Conservation (phyloP, 2,888 invertebrate genomes). For the Leucophenga montana region DNA sequence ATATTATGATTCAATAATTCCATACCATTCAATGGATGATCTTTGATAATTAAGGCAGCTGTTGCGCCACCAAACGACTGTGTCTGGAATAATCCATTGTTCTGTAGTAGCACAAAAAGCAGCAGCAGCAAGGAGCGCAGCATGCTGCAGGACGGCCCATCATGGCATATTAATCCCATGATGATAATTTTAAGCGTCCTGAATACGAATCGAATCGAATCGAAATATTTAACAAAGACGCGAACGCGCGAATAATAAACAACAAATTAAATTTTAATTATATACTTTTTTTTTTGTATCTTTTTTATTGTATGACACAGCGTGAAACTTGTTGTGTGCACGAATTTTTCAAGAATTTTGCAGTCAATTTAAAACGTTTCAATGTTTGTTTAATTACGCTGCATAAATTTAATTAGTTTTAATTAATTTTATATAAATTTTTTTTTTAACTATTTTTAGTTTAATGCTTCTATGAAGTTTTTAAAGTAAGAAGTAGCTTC, state of each 20-base stretch:
- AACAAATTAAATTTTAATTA: constrained; percentile 4
- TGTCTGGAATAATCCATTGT: background rate
- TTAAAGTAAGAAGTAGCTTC: too few species aligned
- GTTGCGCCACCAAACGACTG: background rate
- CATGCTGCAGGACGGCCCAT: background rate
- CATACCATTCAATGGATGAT: constrained; percentile 9
- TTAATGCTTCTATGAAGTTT: too few species aligned
- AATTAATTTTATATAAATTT: too few species aligned
- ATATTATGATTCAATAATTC: too few species aligned
- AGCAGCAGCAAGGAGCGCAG: background rate
- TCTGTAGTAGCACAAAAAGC: too few species aligned
- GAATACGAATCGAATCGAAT: background rate
- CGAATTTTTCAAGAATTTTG: background rate
- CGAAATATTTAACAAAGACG: background rate
- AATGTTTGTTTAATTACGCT: too few species aligned
- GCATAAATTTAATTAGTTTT: too few species aligned
- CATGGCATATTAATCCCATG: constrained; percentile 13
- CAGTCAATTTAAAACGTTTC: too few species aligned
- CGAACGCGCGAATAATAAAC: background rate
- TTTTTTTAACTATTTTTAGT: too few species aligned
- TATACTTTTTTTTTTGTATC: background rate
- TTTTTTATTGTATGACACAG: background rate
- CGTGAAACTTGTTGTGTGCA: background rate
- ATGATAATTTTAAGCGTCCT: background rate
- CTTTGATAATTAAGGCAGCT: background rate